Evolutionary conservation across 2,797 vertebrate genomes (phyloP), one percentile per base, ranked within the genome.

Genomic region (Periophthalmus magnuspinnatus): DNA sequence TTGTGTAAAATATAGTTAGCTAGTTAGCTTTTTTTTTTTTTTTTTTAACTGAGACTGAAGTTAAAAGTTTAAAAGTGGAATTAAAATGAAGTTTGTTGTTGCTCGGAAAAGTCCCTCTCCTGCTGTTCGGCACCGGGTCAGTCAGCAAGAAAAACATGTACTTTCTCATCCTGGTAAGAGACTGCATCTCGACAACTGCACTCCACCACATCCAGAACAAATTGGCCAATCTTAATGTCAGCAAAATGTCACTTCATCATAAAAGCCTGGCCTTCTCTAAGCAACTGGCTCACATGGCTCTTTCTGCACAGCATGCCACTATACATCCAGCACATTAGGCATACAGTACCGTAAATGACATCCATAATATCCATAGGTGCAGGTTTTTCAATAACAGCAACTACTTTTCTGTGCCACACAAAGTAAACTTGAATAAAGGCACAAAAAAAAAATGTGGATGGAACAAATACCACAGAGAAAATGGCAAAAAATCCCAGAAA

Each of bases 151-250:
- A 83, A 84, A 81, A 83, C 81, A 77, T 80, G 78, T 89, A 80
- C 87, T 89, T 92, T 90, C 75, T 88, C 64, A 70, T 88, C 81
- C 81, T 70, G 71, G 82, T 82, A 87, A 84, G 83, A 91, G 84
- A 89, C 86, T 88, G 81, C 78, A 61, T 91, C 83, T 80, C 84
- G 87, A 88, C 84, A 87, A 90, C 84, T 87, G 88, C 89, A 89
- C 91, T 91, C 87, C 81, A 86, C 85, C 86, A 89, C 90, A 89
- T 91, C 87, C 88, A 84, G 90, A 91, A 92, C 87, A 94, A 94
- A 93, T 93, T 93, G 93, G 90, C 92, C 93, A 94, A 93, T 93
- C 92, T 94, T 93, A 93, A 93, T 93, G 94, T 93, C 92, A 94
- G 91, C 84, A 88, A 93, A 94, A 94, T 94, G 93, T 94, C 93